Percentiles rank a stretch among this genome's conserved stretches.
Conservation (phyloP, 2,797 vertebrate genomes). For the Melanotaenia maccullochi region DNA sequence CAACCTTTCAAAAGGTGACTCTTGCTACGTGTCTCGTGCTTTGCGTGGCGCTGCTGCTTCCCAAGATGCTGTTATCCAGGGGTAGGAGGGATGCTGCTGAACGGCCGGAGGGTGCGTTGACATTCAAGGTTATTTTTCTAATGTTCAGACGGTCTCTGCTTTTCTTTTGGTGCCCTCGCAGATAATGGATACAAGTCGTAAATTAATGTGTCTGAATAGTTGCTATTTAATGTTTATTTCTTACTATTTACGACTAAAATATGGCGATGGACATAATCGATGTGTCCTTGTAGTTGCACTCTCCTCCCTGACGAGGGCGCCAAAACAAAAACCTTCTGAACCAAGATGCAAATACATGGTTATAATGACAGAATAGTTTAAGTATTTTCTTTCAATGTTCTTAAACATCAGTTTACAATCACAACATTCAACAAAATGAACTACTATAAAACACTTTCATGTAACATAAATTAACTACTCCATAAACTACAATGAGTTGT, state of each 20-base stretch:
- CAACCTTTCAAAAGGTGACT: conserved; percentile 86
- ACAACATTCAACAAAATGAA: background rate
- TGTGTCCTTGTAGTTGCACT: conserved; percentile 33
- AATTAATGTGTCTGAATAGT: accelerated
- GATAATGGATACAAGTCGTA: accelerated
- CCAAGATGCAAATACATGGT: background rate
- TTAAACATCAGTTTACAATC: background rate
- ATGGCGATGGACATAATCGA: background rate
- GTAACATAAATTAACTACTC: background rate
- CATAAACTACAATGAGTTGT: background rate
- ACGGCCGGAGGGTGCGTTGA: conserved; percentile 84
- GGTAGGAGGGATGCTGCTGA: conserved; percentile 76
- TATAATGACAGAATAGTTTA: background rate
- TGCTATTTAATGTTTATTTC: background rate
- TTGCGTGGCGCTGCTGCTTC: conserved; percentile 89
- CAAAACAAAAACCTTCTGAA: conserved; percentile 4
- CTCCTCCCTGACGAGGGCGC: conserved; percentile 66
- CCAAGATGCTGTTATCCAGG: conserved; percentile 86
- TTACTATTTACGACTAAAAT: background rate
- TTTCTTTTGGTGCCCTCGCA: too few species aligned
- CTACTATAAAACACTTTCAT: background rate
- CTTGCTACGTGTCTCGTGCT: conserved; percentile 87
- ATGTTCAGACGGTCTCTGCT: too few species aligned
- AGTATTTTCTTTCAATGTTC: too few species aligned
- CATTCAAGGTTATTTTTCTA: background rate